Base-by-base conservation (phyloP, 2,888 invertebrate species). In the Drosophila atripex region DNA sequence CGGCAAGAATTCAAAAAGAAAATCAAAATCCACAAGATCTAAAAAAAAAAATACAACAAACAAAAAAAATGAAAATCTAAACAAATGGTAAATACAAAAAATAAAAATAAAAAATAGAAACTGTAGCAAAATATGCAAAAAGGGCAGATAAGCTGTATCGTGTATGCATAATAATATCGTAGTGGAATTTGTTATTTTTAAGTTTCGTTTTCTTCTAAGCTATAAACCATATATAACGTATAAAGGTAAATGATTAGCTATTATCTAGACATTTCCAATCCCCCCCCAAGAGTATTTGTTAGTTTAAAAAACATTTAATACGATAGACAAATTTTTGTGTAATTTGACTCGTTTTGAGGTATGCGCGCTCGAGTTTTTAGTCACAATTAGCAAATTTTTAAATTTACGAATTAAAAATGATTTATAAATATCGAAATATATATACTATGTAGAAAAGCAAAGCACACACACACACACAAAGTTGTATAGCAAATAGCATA, bases 381-480 rank as follows among this genome's bases (percentile, higher is more conserved):
- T 88, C 88, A 84, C 85, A 88, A 88, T 88, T 88, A 89, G 89
- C 88, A 82, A 88, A 88, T 88, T 82, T 77, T 73, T 41, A n/a
- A 51, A 52, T 47, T 11, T 74, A 61, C 32, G 35, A 28, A 9
- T 28, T 28, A 28, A 28, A 28, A 28, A 28, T 28, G 25, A 46
- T 55, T 56, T 49, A 75, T 66, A 66, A 55, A 66, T 66, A 56
- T 49, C n/a, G 12, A 64, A 49, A 69, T 49, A 45, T 69, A 39
- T 50, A 43, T 8, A 35, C 47, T 53, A 38, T 53, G 41, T 56
- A 70, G 66, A 54, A 75, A 72, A 71, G 58, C 65, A 63, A 71
- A 75, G 53, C 73, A 61, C 53, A 56, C n/a, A n/a, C 60, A 60
- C 57, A 60, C 53, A 56, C 60, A 60, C 60, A 60, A 73, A 61